Conservation (phyloP, 2,888 invertebrate genomes). For the Disparrhopalites patrizii region DNA sequence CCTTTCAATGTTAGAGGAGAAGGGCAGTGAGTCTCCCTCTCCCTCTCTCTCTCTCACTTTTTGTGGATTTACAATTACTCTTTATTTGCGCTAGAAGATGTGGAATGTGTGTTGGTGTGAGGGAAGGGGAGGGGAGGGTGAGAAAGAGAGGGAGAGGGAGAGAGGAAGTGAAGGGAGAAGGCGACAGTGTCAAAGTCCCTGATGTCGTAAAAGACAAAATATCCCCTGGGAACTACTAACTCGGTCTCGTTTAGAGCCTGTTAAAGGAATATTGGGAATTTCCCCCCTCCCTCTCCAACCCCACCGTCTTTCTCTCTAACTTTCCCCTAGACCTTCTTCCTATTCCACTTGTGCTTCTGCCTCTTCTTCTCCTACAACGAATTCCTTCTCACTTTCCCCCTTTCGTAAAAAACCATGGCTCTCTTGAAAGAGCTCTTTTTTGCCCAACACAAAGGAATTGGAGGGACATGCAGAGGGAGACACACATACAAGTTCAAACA, state of each 20-base stretch:
- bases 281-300: background rate
- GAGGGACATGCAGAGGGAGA: background rate
- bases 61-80: constrained; percentile 49
- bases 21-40: too few species aligned
- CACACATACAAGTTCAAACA: constrained; percentile 30
- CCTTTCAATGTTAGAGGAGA: constrained; percentile 14
- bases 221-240: constrained; percentile 46
- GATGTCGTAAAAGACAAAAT: constrained; percentile 44
- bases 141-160: background rate
- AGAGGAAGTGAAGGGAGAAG: constrained; percentile 16
- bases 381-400: background rate
- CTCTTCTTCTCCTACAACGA: background rate
- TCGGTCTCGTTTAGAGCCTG: constrained; percentile 37
- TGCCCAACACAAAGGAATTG: background rate
- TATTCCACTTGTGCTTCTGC: background rate
- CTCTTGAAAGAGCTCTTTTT: background rate
- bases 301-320: background rate
- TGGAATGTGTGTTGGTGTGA: constrained; percentile 16
- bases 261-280: constrained; percentile 31
- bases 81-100: constrained; percentile 38
- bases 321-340: background rate
- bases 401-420: background rate
- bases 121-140: background rate
- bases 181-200: constrained; percentile 35
- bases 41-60: too few species aligned